Evolutionary conservation across 2,113 vertebrate species (phyloP), one percentile per base, ranked within the genome.

Genomic region (Colistium nudipinnis): DNA sequence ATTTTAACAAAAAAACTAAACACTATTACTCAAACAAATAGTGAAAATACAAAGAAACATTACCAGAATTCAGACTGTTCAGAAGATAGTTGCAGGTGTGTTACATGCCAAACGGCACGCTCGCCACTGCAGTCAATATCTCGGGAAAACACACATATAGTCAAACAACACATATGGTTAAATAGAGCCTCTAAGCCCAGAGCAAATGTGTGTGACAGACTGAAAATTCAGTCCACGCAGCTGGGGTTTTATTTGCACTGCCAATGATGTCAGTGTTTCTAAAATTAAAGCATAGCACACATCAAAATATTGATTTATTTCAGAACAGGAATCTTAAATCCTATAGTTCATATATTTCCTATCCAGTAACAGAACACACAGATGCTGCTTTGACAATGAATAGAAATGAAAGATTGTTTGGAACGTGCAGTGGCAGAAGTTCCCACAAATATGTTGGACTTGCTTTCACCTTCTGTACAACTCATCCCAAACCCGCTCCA

Each of bases 111-210:
- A 63, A 45, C 43, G 41, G n/a, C 66, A 47, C 70, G 72, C 60
- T 60, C 60, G 41, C 27, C 8, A 24, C 52, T 30, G 39, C 28
- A 33, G 47, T 60, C 52, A 72, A 63, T 52, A 74, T 70, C 45
- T 13, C 44, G 62, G 7, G 20, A 70, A 56, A 49, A 61, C 38
- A 63, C 22, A 71, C 30, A 20, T 7, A 56, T n/a, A 48, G 51
- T 55, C 45, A 60, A n/a, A 27, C 49, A 44, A 62, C 12, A 6
- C n/a, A 41, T 22, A 22, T 12, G 28, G 44, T 30, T 22, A 19
- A 13, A 51, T 24, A 16, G 22, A 28, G 31, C 17, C 22, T 4
- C 9, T 3, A 1, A 59, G 63, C 28, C 1, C 12, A 44, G 27
- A 17, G 19, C 9, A 56, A 9, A 45, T 12, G 17, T 45, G 55